A percentile compares a stretch with the other conserved stretches of the same genome.
Evolutionary conservation across 2,113 vertebrate genomes (phyloP).

Genomic region (Microcebus murinus): DNA sequence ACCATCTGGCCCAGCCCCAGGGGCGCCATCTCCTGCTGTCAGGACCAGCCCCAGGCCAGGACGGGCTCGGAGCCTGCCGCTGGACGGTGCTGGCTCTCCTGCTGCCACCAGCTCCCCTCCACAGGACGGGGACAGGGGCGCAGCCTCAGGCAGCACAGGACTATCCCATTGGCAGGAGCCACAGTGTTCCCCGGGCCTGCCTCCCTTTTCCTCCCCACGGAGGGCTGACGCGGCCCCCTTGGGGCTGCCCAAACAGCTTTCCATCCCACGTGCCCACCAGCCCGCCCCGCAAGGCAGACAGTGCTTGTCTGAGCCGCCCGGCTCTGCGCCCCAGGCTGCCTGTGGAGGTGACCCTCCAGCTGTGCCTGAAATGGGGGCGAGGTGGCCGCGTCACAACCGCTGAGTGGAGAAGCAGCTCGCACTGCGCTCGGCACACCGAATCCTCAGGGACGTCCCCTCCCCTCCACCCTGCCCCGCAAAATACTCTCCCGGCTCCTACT

Average conservation of each 20-base stretch:
- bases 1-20: background rate
- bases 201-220: background rate
- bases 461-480: background rate
- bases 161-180: background rate
- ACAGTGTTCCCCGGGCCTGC: background rate
- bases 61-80: background rate
- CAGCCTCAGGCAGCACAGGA: background rate
- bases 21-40: background rate
- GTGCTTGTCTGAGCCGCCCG: background rate
- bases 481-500: background rate
- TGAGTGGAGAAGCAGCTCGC: background rate
- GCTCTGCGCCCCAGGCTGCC: background rate
- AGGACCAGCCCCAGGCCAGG: background rate
- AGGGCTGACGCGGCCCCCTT: background rate
- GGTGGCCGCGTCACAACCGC: too few relatives aligned
- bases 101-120: background rate
- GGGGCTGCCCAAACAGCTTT: background rate
- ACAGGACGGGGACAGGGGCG: fast-evolving
- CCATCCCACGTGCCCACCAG: background rate
- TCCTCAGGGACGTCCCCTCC: background rate
- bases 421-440: background rate
- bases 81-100: background rate
- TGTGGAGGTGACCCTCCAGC: background rate
- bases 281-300: background rate
- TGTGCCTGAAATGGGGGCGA: background rate